A percentile compares a stretch with the other conserved stretches of the same genome.
Evolutionary conservation across 2,113 vertebrate species (phyloP).

Genomic region (Syngnathus typhle): DNA sequence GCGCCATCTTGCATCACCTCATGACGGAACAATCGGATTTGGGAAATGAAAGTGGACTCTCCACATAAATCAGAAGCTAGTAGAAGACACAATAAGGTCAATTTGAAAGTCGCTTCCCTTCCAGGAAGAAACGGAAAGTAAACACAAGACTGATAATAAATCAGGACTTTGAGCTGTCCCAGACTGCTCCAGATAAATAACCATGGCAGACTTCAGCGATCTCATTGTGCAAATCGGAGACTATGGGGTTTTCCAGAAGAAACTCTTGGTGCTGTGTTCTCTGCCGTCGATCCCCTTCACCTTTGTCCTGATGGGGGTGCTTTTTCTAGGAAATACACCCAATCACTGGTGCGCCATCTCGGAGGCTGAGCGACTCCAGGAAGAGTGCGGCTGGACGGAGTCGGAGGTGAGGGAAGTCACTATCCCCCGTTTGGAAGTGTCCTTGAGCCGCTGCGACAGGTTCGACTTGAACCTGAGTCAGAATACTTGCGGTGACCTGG

Average conservation of each 20-base stretch:
- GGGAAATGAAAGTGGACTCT: not conserved
- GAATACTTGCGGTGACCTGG: not conserved
- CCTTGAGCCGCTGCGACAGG: conserved; percentile 21
- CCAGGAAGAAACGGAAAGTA: conserved; percentile 3
- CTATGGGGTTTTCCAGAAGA: conserved; percentile 28
- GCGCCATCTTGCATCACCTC: not conserved
- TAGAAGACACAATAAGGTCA: not conserved
- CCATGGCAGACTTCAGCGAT: conserved; percentile 19
- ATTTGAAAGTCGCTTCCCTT: not conserved
- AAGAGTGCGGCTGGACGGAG: conserved; percentile 29
- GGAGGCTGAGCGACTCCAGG: conserved; percentile 4
- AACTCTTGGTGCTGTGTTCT: conserved; percentile 7
- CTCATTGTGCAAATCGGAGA: conserved; percentile 14
- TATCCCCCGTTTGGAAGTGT: conserved; percentile 7
- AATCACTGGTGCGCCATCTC: conserved; percentile 22
- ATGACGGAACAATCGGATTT: not conserved
- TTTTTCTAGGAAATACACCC: conserved; percentile 24
- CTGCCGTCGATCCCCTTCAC: conserved; percentile 12
- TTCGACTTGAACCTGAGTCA: conserved; percentile 23
- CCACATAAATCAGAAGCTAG: not conserved
- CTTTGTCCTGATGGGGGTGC: conserved; percentile 10
- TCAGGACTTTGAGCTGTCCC: conserved; percentile 10
- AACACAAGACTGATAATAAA: not conserved
- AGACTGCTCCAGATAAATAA: not conserved
- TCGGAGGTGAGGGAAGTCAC: not conserved